Conservation (phyloP, 2,888 invertebrate species). For the Drosophila neonasuta region DNA sequence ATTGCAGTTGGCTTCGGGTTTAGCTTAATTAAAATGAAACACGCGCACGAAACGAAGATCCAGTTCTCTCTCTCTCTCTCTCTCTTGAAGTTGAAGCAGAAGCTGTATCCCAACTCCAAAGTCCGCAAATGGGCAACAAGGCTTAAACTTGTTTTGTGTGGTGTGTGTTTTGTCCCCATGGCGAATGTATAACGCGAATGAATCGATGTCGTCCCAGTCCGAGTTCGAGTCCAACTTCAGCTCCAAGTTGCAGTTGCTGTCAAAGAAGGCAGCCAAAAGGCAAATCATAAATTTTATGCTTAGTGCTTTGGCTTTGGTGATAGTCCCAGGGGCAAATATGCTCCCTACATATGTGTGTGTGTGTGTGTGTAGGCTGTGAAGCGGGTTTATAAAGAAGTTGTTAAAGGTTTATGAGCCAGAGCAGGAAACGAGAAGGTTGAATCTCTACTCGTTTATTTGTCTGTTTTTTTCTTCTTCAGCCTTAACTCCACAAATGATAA, state of each 20-base stretch:
- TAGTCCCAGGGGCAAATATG: slow-evolving; percentile 33
- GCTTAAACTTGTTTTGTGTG: slow-evolving; percentile 63
- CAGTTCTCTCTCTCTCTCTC: slow-evolving; percentile 26
- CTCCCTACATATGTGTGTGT: slow-evolving; percentile 9
- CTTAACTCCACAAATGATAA: slow-evolving; percentile 46
- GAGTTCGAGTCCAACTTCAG: slow-evolving; percentile 7
- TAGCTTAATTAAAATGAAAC: slow-evolving; percentile 65
- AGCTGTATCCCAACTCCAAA: slow-evolving; percentile 48
- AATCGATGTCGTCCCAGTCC: slow-evolving; percentile 61
- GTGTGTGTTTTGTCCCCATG: slow-evolving; percentile 39
- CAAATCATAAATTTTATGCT: slow-evolving; percentile 76
- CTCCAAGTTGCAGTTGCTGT: slow-evolving; percentile 40
- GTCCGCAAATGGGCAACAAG: slow-evolving; percentile 62
- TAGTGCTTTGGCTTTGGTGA: slow-evolving; percentile 38
- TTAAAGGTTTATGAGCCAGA: slow-evolving; percentile 58
- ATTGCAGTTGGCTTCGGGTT: slow-evolving; percentile 22
- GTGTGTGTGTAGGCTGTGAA: slow-evolving; percentile 33
- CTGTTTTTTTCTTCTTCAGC: background rate
- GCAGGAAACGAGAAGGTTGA: slow-evolving; percentile 33
- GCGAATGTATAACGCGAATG: slow-evolving; percentile 54
- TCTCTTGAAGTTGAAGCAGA: background rate
- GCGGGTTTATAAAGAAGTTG: slow-evolving; percentile 61
- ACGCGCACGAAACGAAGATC: slow-evolving; percentile 46
- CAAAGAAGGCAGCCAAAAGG: slow-evolving; percentile 63
- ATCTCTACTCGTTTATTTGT: slow-evolving; percentile 4